These are phyloP conservation scores for Hozukius guyotensis DNA, from an alignment of 2,797 vertebrate genomes.

Conservation along the genomic window DNA sequence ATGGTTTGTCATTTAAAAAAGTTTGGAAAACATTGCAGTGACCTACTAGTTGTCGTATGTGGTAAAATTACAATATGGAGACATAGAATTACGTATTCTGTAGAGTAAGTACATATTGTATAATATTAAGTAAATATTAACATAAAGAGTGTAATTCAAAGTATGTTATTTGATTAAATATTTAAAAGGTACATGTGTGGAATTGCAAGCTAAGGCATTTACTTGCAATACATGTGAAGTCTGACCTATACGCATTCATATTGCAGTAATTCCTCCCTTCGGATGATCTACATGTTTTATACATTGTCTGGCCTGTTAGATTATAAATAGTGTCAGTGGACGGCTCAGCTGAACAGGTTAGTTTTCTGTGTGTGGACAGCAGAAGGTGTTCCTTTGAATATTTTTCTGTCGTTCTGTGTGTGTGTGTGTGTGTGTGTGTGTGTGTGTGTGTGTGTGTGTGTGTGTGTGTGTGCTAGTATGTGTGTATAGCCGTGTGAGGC, in stretches of 20 bases:
- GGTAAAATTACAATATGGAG: not conserved
- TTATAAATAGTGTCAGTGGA: not conserved
- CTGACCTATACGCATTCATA: not conserved
- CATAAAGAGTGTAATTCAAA: not conserved
- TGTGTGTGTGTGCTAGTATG: constrained; percentile 4
- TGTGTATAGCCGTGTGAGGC: constrained; percentile 46
- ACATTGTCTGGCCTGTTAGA: not conserved
- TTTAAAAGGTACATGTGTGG: not conserved
- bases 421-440: not conserved
- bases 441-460: not conserved
- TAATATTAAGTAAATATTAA: not conserved
- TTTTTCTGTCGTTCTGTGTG: not conserved
- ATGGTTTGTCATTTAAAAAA: too few relatives aligned
- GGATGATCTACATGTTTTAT: not conserved
- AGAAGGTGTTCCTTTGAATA: constrained; percentile 38
- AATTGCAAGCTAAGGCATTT: not conserved
- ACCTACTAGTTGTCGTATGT: not conserved
- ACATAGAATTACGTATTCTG: not conserved
- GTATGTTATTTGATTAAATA: constrained; percentile 10
- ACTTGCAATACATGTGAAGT: not conserved
- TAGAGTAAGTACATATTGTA: not conserved
- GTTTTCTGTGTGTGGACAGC: constrained; percentile 15
- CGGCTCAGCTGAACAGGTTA: constrained; percentile 21
- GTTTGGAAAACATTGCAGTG: not conserved
- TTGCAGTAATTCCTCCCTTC: not conserved